These are phyloP conservation scores for Phorcus lineatus DNA, from an alignment of 2,888 invertebrate species.

Conservation along the genomic window DNA sequence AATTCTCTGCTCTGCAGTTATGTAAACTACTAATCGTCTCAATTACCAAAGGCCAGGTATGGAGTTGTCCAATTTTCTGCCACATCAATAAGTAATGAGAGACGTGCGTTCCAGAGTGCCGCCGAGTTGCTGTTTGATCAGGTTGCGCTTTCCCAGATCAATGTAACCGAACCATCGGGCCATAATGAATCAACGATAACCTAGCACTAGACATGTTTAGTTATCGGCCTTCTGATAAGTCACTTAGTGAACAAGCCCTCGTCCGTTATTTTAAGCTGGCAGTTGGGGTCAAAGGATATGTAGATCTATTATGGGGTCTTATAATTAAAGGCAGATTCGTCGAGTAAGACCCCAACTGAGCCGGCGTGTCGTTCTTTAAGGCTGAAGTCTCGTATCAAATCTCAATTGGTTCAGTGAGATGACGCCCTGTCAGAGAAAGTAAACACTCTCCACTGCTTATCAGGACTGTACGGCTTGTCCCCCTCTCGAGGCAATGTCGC, in stretches of 20 bases:
- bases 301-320: background rate
- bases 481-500: background rate
- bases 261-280: conserved; percentile 13
- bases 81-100: too few relatives aligned
- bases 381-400: background rate
- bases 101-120: too few relatives aligned
- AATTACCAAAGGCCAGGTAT: too few relatives aligned
- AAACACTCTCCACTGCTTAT: background rate
- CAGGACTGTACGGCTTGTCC: background rate
- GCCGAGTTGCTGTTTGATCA: too few relatives aligned
- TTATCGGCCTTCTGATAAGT: background rate
- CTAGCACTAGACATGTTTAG: background rate
- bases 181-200: background rate
- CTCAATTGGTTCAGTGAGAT: background rate
- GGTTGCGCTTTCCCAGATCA: background rate
- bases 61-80: too few relatives aligned
- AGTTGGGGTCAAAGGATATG: conserved; percentile 7
- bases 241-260: background rate
- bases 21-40: too few relatives aligned
- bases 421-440: background rate
- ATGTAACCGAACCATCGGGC: background rate
- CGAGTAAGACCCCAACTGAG: background rate
- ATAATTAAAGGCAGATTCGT: background rate
- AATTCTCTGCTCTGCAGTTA: too few relatives aligned
- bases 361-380: background rate